Evolutionary conservation across 2,797 vertebrate genomes (phyloP).

Genomic region (Enteromius mattozi): DNA sequence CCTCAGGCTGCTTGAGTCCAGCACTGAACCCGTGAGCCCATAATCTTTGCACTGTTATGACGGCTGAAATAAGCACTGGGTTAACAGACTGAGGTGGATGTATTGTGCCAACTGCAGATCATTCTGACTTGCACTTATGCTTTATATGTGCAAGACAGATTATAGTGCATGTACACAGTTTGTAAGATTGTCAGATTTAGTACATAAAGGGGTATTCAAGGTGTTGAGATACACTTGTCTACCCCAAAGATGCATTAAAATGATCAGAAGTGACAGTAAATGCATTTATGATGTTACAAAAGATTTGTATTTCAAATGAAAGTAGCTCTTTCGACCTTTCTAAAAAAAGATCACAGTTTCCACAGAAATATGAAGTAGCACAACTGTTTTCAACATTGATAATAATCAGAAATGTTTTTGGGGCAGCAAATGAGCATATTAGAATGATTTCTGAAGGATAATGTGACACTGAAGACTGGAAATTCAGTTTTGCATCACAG

Average conservation of each 20-base stretch:
- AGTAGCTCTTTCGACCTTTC: too few relatives aligned
- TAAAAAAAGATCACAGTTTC: too few relatives aligned
- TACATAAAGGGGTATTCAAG: neutral
- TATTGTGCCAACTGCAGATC: neutral
- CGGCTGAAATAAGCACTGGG: too few relatives aligned
- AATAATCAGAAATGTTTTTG: neutral
- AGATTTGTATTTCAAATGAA: too few relatives aligned
- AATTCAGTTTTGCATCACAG: too few relatives aligned
- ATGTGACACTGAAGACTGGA: neutral
- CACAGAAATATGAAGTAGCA: too few relatives aligned
- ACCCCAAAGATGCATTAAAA: neutral
- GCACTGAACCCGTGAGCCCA: neutral
- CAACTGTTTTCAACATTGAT: neutral
- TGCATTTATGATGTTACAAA: neutral
- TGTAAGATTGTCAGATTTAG: neutral
- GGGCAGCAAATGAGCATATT: neutral
- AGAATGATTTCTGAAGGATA: neutral
- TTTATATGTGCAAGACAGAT: neutral
- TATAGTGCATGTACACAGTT: neutral
- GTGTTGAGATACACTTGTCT: too few relatives aligned
- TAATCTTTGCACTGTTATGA: slow-evolving; percentile 6
- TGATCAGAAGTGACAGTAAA: neutral
- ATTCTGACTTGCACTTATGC: neutral
- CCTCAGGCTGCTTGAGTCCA: neutral
- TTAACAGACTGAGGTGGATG: too few relatives aligned